These are phyloP conservation scores for Tridacna gigas DNA, from an alignment of 2,888 invertebrate species.

Conservation along the genomic window DNA sequence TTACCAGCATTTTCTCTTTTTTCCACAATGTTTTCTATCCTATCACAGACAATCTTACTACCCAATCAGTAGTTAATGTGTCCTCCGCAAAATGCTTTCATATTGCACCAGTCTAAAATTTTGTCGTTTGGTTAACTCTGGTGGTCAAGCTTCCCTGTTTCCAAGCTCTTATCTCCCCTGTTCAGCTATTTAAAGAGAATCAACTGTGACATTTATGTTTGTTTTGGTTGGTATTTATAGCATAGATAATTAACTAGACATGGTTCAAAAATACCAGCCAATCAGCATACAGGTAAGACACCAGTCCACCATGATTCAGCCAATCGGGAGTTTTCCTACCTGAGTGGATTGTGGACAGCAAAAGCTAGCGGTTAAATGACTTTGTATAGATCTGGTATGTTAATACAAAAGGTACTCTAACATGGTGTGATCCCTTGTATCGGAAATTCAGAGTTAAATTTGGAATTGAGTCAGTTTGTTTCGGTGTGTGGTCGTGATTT, in stretches of 20 bases:
- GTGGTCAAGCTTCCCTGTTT: neutral
- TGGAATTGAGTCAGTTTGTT: neutral
- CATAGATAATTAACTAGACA: neutral
- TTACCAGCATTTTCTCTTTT: too few relatives aligned
- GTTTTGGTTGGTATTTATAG: slow-evolving; percentile 24
- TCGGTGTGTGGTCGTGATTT: neutral
- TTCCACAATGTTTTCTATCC: too few relatives aligned
- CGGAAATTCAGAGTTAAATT: neutral
- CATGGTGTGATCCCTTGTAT: neutral
- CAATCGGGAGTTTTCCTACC: slow-evolving; percentile 43
- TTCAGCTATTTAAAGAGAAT: neutral
- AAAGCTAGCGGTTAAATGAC: slow-evolving; percentile 8
- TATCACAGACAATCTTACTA: too few relatives aligned
- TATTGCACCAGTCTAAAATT: too few relatives aligned
- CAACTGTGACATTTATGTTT: slow-evolving; percentile 9
- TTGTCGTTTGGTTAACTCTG: neutral
- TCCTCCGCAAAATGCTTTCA: too few relatives aligned
- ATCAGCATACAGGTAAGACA: slow-evolving; percentile 33
- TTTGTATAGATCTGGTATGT: slow-evolving; percentile 1
- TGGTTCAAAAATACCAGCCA: slow-evolving; percentile 37
- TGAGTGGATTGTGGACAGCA: slow-evolving; percentile 10
- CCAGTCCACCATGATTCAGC: slow-evolving; percentile 58
- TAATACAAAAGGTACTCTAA: slow-evolving; percentile 1
- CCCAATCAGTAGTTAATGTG: too few relatives aligned
- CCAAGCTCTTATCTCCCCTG: neutral